Evolutionary conservation across 1,140 invertebrate species (phyloP).

Genomic region (Matsumurasca onukii): DNA sequence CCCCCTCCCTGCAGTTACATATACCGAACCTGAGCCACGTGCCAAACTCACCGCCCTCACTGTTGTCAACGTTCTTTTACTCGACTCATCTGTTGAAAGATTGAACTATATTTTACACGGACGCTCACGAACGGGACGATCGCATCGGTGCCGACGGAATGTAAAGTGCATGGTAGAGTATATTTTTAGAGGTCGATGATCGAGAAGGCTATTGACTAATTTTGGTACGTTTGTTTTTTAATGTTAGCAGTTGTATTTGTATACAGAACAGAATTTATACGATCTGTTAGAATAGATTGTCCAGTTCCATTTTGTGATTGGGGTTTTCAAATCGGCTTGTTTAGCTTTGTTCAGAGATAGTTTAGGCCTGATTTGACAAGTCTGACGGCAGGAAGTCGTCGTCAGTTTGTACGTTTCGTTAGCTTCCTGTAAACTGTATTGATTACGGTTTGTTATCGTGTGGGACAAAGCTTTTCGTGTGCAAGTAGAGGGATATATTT

Average conservation of each 20-base stretch:
- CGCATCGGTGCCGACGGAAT: no score
- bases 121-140: no score
- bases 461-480: conserved; percentile 14
- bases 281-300: conserved; percentile 10
- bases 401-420: not conserved
- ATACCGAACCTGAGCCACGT: conserved; percentile 57
- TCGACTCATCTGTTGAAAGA: conserved; percentile 23
- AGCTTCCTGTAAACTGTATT: not conserved
- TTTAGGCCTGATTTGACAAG: not conserved
- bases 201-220: not conserved
- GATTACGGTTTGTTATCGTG: conserved; percentile 10
- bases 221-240: not conserved
- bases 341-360: no score
- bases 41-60: no score
- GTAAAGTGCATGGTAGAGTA: conserved; percentile 6
- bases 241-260: not conserved
- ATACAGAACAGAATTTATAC: no score
- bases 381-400: not conserved
- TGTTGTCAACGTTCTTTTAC: no score
- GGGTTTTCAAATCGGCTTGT: conserved; percentile 1
- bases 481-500: conserved; percentile 12
- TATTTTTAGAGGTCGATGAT: conserved; percentile 10
- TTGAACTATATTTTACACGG: conserved; percentile 18
- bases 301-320: not conserved
- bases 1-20: conserved; percentile 57